These are phyloP conservation scores for Tetragnatha montana DNA, from an alignment of 2,888 invertebrate genomes.

Conservation along the genomic window DNA sequence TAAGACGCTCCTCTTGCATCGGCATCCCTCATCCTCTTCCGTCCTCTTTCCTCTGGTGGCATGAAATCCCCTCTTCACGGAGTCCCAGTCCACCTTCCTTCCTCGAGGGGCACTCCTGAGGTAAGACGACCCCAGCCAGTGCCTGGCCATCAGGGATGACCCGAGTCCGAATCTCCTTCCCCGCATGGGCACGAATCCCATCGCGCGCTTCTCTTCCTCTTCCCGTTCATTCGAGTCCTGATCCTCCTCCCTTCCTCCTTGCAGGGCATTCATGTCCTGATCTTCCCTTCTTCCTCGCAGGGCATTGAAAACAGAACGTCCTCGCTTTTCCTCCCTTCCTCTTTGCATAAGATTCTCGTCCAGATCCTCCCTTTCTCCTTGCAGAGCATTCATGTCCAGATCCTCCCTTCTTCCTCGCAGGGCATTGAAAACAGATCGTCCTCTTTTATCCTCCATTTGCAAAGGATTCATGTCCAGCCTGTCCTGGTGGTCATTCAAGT, in stretches of 20 bases:
- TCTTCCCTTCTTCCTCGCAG: slow-evolving; percentile 51
- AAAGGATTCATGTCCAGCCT: background rate
- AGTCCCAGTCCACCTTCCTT: slow-evolving; percentile 56
- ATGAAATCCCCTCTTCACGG: slow-evolving; percentile 62
- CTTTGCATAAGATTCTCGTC: background rate
- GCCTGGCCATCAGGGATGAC: slow-evolving; percentile 41
- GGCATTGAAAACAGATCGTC: slow-evolving; percentile 52
- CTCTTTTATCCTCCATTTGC: background rate
- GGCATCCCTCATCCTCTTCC: background rate
- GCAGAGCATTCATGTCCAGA: background rate
- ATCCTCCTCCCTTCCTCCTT: background rate
- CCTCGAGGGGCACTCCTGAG: slow-evolving; percentile 1
- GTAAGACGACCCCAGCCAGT: background rate
- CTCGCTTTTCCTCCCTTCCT: slow-evolving; percentile 1
- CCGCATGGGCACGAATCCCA: slow-evolving; percentile 7
- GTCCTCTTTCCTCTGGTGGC: slow-evolving; percentile 49
- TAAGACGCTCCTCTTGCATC: background rate
- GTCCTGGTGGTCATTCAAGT: background rate
- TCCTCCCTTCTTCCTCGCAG: slow-evolving; percentile 50
- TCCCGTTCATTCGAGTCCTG: background rate
- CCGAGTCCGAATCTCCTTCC: slow-evolving; percentile 31
- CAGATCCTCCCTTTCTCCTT: background rate
- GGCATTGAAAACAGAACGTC: slow-evolving; percentile 51
- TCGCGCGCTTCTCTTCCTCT: background rate
- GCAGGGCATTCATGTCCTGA: background rate